Base-by-base conservation (phyloP, 1,140 invertebrate species). In the Cheumatopsyche charites region DNA sequence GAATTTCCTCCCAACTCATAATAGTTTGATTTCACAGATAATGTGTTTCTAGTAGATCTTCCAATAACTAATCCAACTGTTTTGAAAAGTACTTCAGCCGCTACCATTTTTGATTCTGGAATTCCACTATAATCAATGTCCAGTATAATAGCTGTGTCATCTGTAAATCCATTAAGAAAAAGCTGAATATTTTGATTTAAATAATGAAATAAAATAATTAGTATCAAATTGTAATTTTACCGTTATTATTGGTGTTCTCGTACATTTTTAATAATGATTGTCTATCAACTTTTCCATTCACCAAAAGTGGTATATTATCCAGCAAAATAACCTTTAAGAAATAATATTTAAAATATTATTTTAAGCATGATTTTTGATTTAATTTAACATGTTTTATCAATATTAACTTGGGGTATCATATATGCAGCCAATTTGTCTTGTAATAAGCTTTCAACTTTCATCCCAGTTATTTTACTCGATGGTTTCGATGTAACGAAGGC, bases 1-100 rank as follows among this genome's bases (percentile, higher is more conserved):
- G 93, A 95, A 78, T 95, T 94, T 17, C 94, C 93, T 12, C 94
- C 94, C 26, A 94, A 83, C 70, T 93, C 88, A 78, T 92, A 95
- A 79, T 94, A 96, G 76, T 93, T 94, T 0, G 89, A 86, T 11
- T 87, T 81, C 0, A 88, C 72, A 0, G 86, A 86, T 0, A 93
- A 78, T 0, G 83, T 82, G 0, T 85, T 82, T 25, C 90, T 82
- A 0, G 86, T 84, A 0, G 87, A 84, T 19, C 86, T 81, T 7
- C 89, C 89, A 25, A 94, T 86, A 0, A 92, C 89, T 0, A 87
- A 84, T 0, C 88, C 88, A 0, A 94, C 86, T 0, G 90, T 93
- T 73, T 90, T 86, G 73, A 94, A 92, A 0, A 94, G 82, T 58
- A 88, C 85, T 73, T 86, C 82, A 0, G 92, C 92, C 15, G 87